Base-by-base conservation (phyloP, 2,888 invertebrate genomes). In the Sesia apiformis region DNA sequence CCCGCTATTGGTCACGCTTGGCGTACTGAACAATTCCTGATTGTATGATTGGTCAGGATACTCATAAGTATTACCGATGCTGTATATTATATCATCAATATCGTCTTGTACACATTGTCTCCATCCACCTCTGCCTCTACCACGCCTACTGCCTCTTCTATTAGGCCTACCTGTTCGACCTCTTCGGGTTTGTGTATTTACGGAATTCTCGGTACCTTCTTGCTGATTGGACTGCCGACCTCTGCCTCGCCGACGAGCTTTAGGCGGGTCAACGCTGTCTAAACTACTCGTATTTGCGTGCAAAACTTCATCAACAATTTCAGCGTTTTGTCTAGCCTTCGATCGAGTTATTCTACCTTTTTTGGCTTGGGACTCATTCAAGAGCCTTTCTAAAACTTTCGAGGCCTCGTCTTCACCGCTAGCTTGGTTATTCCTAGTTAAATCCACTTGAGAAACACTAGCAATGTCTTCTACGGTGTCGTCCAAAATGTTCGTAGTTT, bases 41-140 rank as follows among this genome's bases (percentile, higher is more conserved):
- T 63, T 58, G 40, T 77, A 70, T 0, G 74, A 73, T 8, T 69
- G 63, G 46, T 88, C 88, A 0, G 74, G 74, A 40, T 87, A 87
- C 6, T 87, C 86, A 40, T 75, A 70, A 0, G 80, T 79, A 55
- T 88, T 83, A 0, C 88, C 87, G 0, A 88, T 61, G 52, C 71
- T 83, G 52, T 69, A 81, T 3, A 62, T 72, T 39, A 50, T 50
- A 38, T 52, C 51, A 55, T 50, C 3, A 46, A 7, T 4, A 8
- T 46, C 1, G 23, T 23, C 23, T 23, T 1, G 23, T 23, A 23
- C 23, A 23, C 23, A 23, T 23, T 23, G 23, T 8, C 39, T 51
- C 7, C 51, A 7, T 40, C 40, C 23, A 4, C 39, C 5, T 52
- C 52, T 40, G 4, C 53, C 53, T 41, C 51, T 55, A 23, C 49